These are phyloP conservation scores for Sthenelais limicola DNA, from an alignment of 2,888 invertebrate genomes.

Conservation along the genomic window DNA sequence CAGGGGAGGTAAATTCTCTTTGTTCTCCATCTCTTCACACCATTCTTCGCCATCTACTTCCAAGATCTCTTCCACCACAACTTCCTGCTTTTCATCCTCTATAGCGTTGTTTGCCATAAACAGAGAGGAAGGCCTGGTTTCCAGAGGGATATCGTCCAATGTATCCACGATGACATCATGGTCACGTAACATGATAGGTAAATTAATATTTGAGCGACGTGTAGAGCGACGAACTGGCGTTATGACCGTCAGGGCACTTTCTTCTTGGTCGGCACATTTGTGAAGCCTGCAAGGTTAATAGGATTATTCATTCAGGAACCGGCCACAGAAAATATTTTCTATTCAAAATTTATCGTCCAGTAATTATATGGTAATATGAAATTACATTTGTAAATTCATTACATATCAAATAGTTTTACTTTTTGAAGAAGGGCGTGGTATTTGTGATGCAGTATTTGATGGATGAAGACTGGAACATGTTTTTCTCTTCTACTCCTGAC, in stretches of 20 bases:
- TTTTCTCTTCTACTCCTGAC: slow-evolving; percentile 52
- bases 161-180: slow-evolving; percentile 54
- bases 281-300: slow-evolving; percentile 13
- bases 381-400: not conserved
- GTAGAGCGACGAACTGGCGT: slow-evolving; percentile 64
- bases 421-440: slow-evolving; percentile 58
- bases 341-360: not conserved
- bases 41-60: too few relatives aligned
- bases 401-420: slow-evolving; percentile 43
- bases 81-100: too few relatives aligned
- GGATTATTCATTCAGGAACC: not conserved
- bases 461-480: slow-evolving; percentile 59
- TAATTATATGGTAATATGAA: not conserved
- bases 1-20: too few relatives aligned
- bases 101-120: slow-evolving; percentile 58
- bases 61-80: too few relatives aligned
- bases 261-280: slow-evolving; percentile 15
- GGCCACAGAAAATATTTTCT: not conserved
- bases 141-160: slow-evolving; percentile 54
- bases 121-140: slow-evolving; percentile 51
- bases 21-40: too few relatives aligned
- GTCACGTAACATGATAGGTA: slow-evolving; percentile 58
- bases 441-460: slow-evolving; percentile 58
- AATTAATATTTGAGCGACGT: slow-evolving; percentile 53
- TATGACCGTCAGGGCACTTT: slow-evolving; percentile 50